These are phyloP conservation scores for Sebastes schlegelii DNA, from an alignment of 2,113 vertebrate species.

Conservation along the genomic window DNA sequence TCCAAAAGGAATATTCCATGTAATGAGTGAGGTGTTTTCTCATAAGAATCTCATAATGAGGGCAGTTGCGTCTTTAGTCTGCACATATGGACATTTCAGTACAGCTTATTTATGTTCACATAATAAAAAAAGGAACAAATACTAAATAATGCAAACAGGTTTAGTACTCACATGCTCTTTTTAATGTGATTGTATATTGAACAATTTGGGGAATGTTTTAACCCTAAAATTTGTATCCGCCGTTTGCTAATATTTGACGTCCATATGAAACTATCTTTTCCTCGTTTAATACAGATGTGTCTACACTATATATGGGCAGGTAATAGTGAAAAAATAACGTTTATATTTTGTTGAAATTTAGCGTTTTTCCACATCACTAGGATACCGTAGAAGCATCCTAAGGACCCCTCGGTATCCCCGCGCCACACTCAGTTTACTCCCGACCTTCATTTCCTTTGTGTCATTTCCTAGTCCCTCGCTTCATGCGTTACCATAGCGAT, in stretches of 20 bases:
- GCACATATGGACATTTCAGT: not conserved
- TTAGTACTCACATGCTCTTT: no score
- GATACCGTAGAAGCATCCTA: not conserved
- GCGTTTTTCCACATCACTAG: not conserved
- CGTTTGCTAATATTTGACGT: not conserved
- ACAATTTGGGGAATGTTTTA: no score
- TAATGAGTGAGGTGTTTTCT: conserved; percentile 22
- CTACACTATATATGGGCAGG: not conserved
- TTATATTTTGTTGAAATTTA: not conserved
- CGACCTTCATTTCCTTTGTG: conserved; percentile 34
- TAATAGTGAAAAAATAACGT: not conserved
- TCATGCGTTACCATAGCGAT: conserved; percentile 53
- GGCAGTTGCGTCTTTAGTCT: not conserved
- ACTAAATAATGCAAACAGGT: no score
- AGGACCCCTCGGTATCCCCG: not conserved
- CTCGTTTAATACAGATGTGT: not conserved
- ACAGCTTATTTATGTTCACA: no score
- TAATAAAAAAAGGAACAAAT: no score
- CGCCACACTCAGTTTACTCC: conserved; percentile 5
- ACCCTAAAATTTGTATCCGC: not conserved
- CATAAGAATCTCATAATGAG: conserved; percentile 6
- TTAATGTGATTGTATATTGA: no score
- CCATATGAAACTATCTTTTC: not conserved
- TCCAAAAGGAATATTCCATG: conserved; percentile 18
- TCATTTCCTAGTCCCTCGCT: conserved; percentile 38